A percentile compares a stretch with the other conserved stretches of the same genome.
Evolutionary conservation across 2,888 invertebrate species (phyloP).

Genomic region (Unio pictorum): DNA sequence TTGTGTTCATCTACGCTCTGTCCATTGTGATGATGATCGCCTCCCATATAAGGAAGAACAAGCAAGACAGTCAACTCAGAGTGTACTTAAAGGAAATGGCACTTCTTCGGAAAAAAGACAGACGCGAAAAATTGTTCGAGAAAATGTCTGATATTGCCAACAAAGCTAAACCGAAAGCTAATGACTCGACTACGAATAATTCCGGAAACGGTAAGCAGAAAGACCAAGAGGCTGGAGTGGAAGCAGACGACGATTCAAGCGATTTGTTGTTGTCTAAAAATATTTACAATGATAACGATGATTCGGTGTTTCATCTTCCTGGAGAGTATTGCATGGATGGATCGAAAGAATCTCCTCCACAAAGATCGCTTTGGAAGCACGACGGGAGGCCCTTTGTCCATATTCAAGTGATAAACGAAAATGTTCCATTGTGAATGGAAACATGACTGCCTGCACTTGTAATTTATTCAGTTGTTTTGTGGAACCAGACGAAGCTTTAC

Average conservation of each 20-base stretch:
- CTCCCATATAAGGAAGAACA: conserved; percentile 68
- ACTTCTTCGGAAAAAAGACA: conserved; percentile 57
- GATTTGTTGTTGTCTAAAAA: conserved; percentile 31
- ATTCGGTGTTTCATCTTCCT: conserved; percentile 50
- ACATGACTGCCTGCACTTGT: too few relatives aligned
- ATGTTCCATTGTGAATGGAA: conserved; percentile 28
- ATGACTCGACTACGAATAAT: conserved; percentile 7
- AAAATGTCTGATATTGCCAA: conserved; percentile 46
- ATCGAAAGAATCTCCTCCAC: conserved; percentile 22
- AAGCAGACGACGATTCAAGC: conserved; percentile 32
- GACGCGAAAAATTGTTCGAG: conserved; percentile 59
- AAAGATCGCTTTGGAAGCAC: background rate
- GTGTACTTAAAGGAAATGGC: conserved; percentile 68
- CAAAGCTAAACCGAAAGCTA: conserved; percentile 20
- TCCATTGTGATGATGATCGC: conserved; percentile 71
- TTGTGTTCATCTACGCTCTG: conserved; percentile 68
- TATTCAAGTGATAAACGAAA: conserved; percentile 47
- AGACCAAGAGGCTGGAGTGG: conserved; percentile 16
- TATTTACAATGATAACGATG: conserved; percentile 48
- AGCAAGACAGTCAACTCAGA: conserved; percentile 65
- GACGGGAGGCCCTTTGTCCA: conserved; percentile 30
- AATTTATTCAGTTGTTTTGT: too few relatives aligned
- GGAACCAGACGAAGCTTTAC: too few relatives aligned
- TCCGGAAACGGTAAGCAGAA: conserved; percentile 5
- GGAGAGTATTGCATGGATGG: conserved; percentile 32